These are phyloP conservation scores for Melinopterus prodromus DNA, from an alignment of 2,888 invertebrate species.

Conservation along the genomic window DNA sequence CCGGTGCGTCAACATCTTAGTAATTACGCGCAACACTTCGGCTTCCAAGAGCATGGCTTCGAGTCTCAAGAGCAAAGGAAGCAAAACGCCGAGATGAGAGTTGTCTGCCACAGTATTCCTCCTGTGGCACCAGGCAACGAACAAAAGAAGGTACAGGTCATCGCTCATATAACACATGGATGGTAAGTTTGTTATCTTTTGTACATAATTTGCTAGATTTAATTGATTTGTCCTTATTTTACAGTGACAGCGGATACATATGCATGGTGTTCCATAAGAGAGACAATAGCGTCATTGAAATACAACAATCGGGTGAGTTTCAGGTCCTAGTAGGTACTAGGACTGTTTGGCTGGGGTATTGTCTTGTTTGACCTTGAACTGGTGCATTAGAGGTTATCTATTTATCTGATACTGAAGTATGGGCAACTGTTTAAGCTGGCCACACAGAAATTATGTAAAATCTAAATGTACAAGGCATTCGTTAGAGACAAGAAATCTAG, in stretches of 20 bases:
- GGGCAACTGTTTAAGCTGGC: too few relatives aligned
- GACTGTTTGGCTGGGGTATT: too few relatives aligned
- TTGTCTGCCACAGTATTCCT: conserved; percentile 70
- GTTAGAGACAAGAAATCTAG: too few relatives aligned
- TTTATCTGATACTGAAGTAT: too few relatives aligned
- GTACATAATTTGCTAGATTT: background rate
- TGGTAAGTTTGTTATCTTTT: conserved; percentile 67
- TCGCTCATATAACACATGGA: conserved; percentile 79
- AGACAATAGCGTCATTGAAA: conserved; percentile 75
- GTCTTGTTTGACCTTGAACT: too few relatives aligned
- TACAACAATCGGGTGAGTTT: conserved; percentile 67
- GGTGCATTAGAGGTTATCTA: too few relatives aligned
- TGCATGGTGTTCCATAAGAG: conserved; percentile 80
- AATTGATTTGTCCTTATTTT: conserved; percentile 50
- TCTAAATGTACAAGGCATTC: too few relatives aligned
- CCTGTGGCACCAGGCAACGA: conserved; percentile 61
- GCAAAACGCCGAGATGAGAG: conserved; percentile 64
- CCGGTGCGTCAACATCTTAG: conserved; percentile 47
- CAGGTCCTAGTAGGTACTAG: conserved; percentile 34
- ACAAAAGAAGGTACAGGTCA: conserved; percentile 70
- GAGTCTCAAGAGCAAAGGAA: conserved; percentile 56
- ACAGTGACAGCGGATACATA: conserved; percentile 80
- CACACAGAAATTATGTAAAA: too few relatives aligned
- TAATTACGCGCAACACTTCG: conserved; percentile 52
- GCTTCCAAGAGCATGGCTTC: conserved; percentile 54